A percentile compares a stretch with the other conserved stretches of the same genome.
Conservation (phyloP, 1,140 invertebrate species). For the Neodiprion lecontei region DNA sequence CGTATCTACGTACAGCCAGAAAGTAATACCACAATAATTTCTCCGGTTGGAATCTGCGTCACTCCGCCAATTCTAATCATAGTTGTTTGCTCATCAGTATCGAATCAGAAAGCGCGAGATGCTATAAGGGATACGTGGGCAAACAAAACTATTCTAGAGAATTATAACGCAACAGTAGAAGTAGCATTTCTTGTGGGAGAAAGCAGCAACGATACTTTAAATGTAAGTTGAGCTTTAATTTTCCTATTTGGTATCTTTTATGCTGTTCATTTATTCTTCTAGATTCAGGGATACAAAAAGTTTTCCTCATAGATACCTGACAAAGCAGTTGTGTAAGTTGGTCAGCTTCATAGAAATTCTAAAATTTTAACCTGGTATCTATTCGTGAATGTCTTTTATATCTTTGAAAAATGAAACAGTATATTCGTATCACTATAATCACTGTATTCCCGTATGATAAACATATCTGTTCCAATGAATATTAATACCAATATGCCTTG, state of each 20-base stretch:
- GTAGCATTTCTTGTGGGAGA: constrained; percentile 67
- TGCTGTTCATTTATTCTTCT: not conserved
- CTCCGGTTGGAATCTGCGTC: constrained; percentile 67
- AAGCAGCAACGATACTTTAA: constrained; percentile 63
- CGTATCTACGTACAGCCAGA: constrained; percentile 73
- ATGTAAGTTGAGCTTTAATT: constrained; percentile 50
- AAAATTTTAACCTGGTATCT: no score
- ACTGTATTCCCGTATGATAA: constrained; percentile 3
- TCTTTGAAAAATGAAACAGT: constrained; percentile 22
- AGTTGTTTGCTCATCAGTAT: constrained; percentile 75
- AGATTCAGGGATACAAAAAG: no score
- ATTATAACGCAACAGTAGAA: constrained; percentile 53
- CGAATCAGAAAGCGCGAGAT: constrained; percentile 69
- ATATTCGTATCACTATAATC: constrained; percentile 16
- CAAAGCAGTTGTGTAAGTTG: no score
- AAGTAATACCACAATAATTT: constrained; percentile 72
- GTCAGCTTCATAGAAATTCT: no score
- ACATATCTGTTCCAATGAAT: constrained; percentile 2
- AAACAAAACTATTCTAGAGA: constrained; percentile 66
- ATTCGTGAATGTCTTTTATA: not conserved
- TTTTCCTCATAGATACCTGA: no score
- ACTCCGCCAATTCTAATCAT: constrained; percentile 70
- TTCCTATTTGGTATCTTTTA: constrained; percentile 4
- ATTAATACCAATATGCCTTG: constrained; percentile 12
- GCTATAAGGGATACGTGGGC: constrained; percentile 87